Base-by-base conservation (phyloP, 2,888 invertebrate species). In the Stenchaetothrips biformis region DNA sequence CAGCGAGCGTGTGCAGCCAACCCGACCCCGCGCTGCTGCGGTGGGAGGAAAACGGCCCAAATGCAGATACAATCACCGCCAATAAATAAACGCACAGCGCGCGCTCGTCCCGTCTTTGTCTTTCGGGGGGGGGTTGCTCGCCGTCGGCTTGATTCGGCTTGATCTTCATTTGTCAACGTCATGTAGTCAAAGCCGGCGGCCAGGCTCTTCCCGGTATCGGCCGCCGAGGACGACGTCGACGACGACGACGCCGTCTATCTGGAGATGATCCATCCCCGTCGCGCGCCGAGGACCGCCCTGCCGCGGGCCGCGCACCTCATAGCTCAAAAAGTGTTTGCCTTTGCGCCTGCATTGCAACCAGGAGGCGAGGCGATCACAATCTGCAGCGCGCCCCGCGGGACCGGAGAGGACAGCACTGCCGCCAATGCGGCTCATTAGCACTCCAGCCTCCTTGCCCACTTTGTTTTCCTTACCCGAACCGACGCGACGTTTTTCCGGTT, bases 151-250 rank as follows among this genome's bases (percentile, higher is more conserved):
- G 67, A 74, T 74, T 74, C 67, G 67, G 67, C 21, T 74, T 74
- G 67, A 74, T 74, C 67, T 74, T 74, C 67, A 74, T 74, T 74
- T 74, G 67, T 74, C 67, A 74, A 74, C 67, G 67, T 74, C 67
- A 74, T 74, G 67, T 74, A 25, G 25, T 74, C 67, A 59, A 59
- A 59, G 59, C 8, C 18, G 53, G 49, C 49, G 8, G 49, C 49
- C 49, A 16, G 53, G 13, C 53, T 37, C 37, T 37, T 37, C 37
- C 37, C 37, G 2, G 37, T 37, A 37, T 37, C 37, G 37, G 37
- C 53, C 53, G 53, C 53, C 53, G 53, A 16, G 13, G 13, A 9
- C 53, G 53, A 2, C 59, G 67, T 11, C 25, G 21, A 11, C 21
- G 25, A 21, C 25, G 8, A 25, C 8, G 25, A 7, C 21, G 25